A percentile compares a stretch with the other conserved stretches of the same genome.
Evolutionary conservation across 1,140 invertebrate species (phyloP).

Genomic region (Catajapyx aquilonaris): DNA sequence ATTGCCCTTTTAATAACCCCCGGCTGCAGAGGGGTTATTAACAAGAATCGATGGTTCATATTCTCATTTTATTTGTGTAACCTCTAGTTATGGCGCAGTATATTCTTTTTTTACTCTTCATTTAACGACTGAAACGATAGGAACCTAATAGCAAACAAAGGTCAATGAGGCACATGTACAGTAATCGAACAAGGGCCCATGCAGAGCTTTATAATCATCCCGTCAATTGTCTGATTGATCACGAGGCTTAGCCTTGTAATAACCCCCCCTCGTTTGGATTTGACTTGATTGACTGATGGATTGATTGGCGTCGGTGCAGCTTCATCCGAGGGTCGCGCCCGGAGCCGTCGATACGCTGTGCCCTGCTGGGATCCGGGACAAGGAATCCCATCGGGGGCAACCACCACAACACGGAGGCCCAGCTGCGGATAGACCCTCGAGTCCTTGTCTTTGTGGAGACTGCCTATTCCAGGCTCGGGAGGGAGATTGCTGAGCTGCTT

Average conservation of each 20-base stretch:
- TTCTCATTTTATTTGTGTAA: no score
- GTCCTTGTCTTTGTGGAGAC: slow-evolving; percentile 91
- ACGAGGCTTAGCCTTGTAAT: neutral
- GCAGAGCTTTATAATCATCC: neutral
- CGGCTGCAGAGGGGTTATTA: no score
- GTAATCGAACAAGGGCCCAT: neutral
- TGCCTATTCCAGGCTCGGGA: slow-evolving; percentile 71
- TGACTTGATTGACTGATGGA: neutral
- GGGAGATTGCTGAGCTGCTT: slow-evolving; percentile 75
- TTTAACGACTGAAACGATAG: no score
- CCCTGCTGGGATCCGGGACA: slow-evolving; percentile 37
- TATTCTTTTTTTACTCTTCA: no score
- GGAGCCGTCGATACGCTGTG: slow-evolving; percentile 56
- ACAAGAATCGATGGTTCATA: no score
- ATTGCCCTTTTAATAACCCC: no score
- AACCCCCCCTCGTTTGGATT: neutral
- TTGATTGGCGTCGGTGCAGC: neutral
- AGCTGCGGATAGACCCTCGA: slow-evolving; percentile 68
- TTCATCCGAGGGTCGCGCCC: slow-evolving; percentile 38
- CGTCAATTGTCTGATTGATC: neutral
- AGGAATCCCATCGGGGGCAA: slow-evolving; percentile 31
- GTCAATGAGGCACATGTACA: neutral
- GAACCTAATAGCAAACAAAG: no score
- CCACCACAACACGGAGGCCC: slow-evolving; percentile 60
- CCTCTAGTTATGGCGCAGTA: no score